Evolutionary conservation across 2,888 invertebrate species (phyloP), one percentile per base, ranked within the genome.

Genomic region (Lithophane leautieri): DNA sequence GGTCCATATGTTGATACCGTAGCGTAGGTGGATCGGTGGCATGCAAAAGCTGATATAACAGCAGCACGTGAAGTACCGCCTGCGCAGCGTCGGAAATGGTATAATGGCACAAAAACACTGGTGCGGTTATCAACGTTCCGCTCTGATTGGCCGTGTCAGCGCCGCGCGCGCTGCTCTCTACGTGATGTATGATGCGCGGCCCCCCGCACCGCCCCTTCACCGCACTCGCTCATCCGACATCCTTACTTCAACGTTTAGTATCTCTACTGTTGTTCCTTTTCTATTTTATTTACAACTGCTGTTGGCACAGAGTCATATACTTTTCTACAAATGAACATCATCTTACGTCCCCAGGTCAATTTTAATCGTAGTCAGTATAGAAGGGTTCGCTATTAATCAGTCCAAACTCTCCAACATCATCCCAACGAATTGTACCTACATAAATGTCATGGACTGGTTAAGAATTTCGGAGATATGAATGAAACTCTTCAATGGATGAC

Each of bases 61-160:
- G 77, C 58, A 69, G 73, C 79, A 75, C 73, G 79, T 82, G 88
- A 76, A 79, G 78, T 69, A 22, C 50, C 65, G 63, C 40, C 67
- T 54, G 78, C 70, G 74, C 71, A 67, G 52, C 72, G 65, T 83
- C 88, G 85, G 90, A 87, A 85, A 85, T 89, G 84, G 85, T 87
- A 88, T 88, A 90, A 88, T 87, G 86, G 86, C 86, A 86, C 87
- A 86, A 83, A 86, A 86, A 87, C 87, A 85, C 81, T 74, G 82
- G 88, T 81, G 89, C 86, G 88, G 91, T 88, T 89, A 90, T 89
- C 89, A 89, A 89, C 91, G 93, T 92, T 91, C 90, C 92, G 92
- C 89, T 92, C 93, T 92, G 91, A 77, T 92, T 92, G 89, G 80
- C 85, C 86, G 89, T 88, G 92, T 91, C 91, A 90, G 91, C 88